phyloP scores from a whole-genome alignment of 1,140 invertebrate species.

The Conopomorpha cramerella region DNA sequence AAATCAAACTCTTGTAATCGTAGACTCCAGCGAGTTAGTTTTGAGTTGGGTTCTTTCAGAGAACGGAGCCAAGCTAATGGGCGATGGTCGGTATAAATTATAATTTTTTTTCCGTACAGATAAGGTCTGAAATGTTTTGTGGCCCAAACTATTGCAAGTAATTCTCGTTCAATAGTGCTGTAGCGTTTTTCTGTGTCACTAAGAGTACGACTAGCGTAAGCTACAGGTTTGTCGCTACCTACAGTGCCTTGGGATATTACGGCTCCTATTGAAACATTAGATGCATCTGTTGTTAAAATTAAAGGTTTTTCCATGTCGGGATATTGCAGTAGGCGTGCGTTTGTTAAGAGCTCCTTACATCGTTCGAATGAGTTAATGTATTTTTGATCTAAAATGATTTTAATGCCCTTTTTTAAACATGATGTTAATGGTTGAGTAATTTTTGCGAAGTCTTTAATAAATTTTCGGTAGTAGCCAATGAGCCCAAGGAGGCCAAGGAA shows the following conservation, averaged over 20 bases:
- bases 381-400: background rate
- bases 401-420: constrained; percentile 22
- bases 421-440: constrained; percentile 18
- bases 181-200: too few species aligned
- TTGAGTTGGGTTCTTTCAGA: background rate
- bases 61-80: background rate
- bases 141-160: too few species aligned
- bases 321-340: constrained; percentile 2
- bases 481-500: constrained; percentile 25
- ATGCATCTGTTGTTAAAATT: constrained; percentile 2
- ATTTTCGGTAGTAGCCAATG: constrained; percentile 19
- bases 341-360: constrained; percentile 2
- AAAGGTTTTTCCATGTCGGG: constrained; percentile 2
- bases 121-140: too few species aligned
- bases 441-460: constrained; percentile 17
- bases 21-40: constrained; percentile 1
- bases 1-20: constrained; percentile 1
- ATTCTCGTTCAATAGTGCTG: too few species aligned
- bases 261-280: background rate
- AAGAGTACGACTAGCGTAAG: too few species aligned
- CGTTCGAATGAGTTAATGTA: constrained; percentile 1
- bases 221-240: too few species aligned
- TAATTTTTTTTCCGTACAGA: too few species aligned
- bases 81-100: too few species aligned
- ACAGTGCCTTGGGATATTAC: background rate